Evolutionary conservation across 2,113 vertebrate genomes (phyloP).

Genomic region (Pristiophorus japonicus): DNA sequence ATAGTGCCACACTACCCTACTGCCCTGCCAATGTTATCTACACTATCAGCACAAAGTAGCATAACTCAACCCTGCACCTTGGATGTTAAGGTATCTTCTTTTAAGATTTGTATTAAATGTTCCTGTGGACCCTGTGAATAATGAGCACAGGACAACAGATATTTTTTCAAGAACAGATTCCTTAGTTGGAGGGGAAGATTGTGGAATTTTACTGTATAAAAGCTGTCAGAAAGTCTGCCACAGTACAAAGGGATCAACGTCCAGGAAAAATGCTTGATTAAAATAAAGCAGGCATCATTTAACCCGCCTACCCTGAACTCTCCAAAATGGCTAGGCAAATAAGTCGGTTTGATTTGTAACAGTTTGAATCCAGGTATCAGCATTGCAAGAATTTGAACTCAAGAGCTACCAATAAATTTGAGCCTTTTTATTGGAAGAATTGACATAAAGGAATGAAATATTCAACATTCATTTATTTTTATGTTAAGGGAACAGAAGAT

Average conservation of each 20-base stretch:
- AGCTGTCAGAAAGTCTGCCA: not conserved
- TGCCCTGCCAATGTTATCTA: not conserved
- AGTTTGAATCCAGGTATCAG: constrained; percentile 2
- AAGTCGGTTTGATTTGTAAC: not conserved
- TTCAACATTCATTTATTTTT: not conserved
- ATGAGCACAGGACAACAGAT: not conserved
- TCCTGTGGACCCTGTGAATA: not conserved
- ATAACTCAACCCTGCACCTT: not conserved
- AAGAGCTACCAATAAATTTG: not conserved
- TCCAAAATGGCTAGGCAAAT: not conserved
- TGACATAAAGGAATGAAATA: not conserved
- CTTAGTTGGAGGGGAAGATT: not conserved
- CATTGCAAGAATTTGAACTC: not conserved
- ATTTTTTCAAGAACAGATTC: not conserved
- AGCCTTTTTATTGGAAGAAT: not conserved
- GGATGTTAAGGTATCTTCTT: not conserved
- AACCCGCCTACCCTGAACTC: not conserved
- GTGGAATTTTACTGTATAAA: not conserved
- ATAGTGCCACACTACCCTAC: not conserved
- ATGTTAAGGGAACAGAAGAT: not conserved
- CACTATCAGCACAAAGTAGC: not conserved
- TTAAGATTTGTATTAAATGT: not conserved
- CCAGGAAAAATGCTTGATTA: not conserved
- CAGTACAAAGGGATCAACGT: not conserved
- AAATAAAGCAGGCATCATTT: not conserved